phyloP scores from a whole-genome alignment of 2,888 invertebrate genomes.

The Hypsopygia costalis region DNA sequence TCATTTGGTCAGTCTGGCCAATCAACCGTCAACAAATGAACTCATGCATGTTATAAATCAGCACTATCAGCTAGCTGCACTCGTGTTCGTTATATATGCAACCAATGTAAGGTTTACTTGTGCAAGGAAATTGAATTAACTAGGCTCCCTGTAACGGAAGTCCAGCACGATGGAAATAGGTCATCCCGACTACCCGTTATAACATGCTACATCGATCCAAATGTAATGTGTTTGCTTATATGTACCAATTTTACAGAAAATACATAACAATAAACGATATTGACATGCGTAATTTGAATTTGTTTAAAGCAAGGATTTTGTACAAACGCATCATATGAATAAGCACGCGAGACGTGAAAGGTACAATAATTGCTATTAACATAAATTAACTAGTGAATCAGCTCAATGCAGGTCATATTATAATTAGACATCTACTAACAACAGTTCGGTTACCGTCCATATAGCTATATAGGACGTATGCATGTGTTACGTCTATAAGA shows the following conservation, averaged over 20 bases:
- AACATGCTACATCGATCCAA: slow-evolving; percentile 1
- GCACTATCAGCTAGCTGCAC: neutral
- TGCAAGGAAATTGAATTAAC: slow-evolving; percentile 1
- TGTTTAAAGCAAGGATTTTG: too few relatives aligned
- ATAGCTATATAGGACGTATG: neutral
- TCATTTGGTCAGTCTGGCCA: too few relatives aligned
- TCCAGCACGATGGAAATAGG: slow-evolving; percentile 1
- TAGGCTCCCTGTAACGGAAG: neutral
- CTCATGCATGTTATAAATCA: too few relatives aligned
- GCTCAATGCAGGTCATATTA: slow-evolving; percentile 20
- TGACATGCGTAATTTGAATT: too few relatives aligned
- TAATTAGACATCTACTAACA: slow-evolving; percentile 14
- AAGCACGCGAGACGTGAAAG: neutral
- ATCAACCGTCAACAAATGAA: too few relatives aligned
- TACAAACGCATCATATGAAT: too few relatives aligned
- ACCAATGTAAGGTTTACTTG: neutral
- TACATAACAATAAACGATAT: too few relatives aligned
- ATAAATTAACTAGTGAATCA: slow-evolving; percentile 5
- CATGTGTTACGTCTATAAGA: too few relatives aligned
- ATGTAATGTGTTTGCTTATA: neutral
- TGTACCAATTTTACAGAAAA: neutral
- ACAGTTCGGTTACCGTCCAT: slow-evolving; percentile 4
- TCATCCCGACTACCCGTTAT: neutral
- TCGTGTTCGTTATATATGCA: neutral
- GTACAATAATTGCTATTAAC: slow-evolving; percentile 1